These are phyloP conservation scores for Sus scrofa DNA, from an alignment of 2,113 vertebrate species.

Conservation along the genomic window DNA sequence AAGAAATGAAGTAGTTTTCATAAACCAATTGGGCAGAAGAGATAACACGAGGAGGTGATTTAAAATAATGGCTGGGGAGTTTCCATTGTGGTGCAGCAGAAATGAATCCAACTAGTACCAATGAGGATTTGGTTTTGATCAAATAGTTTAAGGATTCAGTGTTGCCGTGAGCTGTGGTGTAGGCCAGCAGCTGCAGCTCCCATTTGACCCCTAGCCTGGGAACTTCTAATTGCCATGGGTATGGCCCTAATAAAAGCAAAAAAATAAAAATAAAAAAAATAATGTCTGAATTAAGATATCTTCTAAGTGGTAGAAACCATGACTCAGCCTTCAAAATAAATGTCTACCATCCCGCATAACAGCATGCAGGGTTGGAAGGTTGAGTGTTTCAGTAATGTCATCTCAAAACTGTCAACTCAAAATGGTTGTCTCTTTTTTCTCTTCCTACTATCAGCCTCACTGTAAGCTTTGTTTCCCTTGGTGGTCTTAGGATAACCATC, in stretches of 20 bases:
- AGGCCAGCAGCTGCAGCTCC: too few species aligned
- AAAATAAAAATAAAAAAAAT: too few species aligned
- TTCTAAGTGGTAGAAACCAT: background rate
- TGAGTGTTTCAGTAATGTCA: background rate
- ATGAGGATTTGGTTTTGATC: too few species aligned
- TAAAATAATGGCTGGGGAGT: too few species aligned
- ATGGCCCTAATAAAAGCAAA: too few species aligned
- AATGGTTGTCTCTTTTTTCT: background rate
- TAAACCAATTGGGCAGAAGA: background rate
- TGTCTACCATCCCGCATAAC: background rate
- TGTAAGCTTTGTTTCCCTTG: background rate
- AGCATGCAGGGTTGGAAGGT: background rate
- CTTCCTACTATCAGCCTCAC: background rate
- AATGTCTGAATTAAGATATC: background rate
- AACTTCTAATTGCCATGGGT: too few species aligned
- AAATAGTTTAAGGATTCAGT: too few species aligned
- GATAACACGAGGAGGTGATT: background rate
- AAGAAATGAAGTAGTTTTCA: background rate
- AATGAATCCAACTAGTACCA: too few species aligned
- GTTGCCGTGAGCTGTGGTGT: too few species aligned
- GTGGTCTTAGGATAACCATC: background rate
- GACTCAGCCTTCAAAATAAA: background rate
- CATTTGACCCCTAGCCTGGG: too few species aligned
- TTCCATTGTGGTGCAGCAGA: too few species aligned
- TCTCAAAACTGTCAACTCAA: background rate